These are phyloP conservation scores for Callimorpha dominula DNA, from an alignment of 2,888 invertebrate species.

Conservation along the genomic window DNA sequence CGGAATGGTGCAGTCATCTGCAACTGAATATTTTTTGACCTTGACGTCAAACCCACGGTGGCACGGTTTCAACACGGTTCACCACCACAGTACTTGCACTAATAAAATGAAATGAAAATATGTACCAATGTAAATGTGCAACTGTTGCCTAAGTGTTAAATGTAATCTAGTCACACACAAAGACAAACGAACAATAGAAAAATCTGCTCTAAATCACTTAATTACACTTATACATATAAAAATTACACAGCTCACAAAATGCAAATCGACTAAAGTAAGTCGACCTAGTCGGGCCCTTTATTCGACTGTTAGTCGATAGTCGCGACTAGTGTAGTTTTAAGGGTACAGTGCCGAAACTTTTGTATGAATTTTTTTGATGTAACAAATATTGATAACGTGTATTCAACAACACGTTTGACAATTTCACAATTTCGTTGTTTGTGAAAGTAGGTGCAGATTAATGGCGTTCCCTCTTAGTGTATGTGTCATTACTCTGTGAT, in stretches of 20 bases:
- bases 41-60: too few species aligned
- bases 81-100: not conserved
- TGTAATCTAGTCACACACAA: slow-evolving; percentile 10
- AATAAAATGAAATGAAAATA: not conserved
- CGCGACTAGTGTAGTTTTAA: slow-evolving; percentile 20
- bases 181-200: slow-evolving; percentile 24
- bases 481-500: not conserved
- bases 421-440: not conserved
- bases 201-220: slow-evolving; percentile 22
- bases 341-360: slow-evolving; percentile 39
- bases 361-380: slow-evolving; percentile 34
- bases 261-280: not conserved
- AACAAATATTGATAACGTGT: slow-evolving; percentile 8
- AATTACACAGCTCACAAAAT: slow-evolving; percentile 4
- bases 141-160: slow-evolving; percentile 10
- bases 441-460: too few species aligned
- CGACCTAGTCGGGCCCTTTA: not conserved
- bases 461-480: not conserved
- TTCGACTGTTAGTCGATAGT: slow-evolving; percentile 9
- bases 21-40: too few species aligned
- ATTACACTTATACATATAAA: not conserved
- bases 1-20: too few species aligned
- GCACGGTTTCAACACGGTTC: not conserved
- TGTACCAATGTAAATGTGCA: slow-evolving; percentile 18
- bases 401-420: slow-evolving; percentile 5